Conservation (phyloP, 2,888 invertebrate genomes). For the Hirtodrosophila alboralis region DNA sequence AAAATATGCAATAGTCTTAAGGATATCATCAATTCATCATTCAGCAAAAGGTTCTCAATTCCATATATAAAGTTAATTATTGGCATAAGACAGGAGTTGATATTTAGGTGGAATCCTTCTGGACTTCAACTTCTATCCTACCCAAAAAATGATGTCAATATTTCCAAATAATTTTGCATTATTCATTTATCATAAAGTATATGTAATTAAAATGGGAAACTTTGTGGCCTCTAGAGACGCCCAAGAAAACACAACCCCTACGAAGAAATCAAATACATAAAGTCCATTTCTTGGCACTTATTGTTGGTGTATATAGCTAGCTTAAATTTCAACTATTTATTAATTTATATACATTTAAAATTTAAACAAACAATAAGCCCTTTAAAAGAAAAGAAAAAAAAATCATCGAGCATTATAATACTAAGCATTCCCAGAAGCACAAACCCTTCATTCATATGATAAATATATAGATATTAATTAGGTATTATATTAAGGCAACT, state of each 20-base stretch:
- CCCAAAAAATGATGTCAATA: slow-evolving; percentile 29
- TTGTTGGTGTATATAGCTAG: slow-evolving; percentile 59
- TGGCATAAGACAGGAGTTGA: neutral
- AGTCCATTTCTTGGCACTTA: slow-evolving; percentile 24
- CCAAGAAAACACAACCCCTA: slow-evolving; percentile 33
- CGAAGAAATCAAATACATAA: slow-evolving; percentile 53
- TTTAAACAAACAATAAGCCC: neutral
- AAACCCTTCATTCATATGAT: slow-evolving; percentile 37
- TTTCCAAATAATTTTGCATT: slow-evolving; percentile 31
- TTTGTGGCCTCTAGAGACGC: slow-evolving; percentile 23
- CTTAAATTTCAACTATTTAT: slow-evolving; percentile 24
- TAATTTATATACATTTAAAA: slow-evolving; percentile 18
- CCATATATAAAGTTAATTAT: neutral
- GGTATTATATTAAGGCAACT: slow-evolving; percentile 53
- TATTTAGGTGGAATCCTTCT: neutral
- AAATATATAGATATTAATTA: slow-evolving; percentile 22
- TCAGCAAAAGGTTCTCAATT: slow-evolving; percentile 30
- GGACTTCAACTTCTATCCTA: slow-evolving; percentile 2
- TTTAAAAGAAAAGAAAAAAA: neutral
- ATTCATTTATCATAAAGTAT: slow-evolving; percentile 22
- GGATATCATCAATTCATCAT: slow-evolving; percentile 14
- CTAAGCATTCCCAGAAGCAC: slow-evolving; percentile 34
- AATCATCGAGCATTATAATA: slow-evolving; percentile 30
- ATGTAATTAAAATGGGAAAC: slow-evolving; percentile 28
- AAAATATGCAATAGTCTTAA: slow-evolving; percentile 34